Evolutionary conservation across 2,797 vertebrate genomes (phyloP).

Genomic region (Myotis myotis): DNA sequence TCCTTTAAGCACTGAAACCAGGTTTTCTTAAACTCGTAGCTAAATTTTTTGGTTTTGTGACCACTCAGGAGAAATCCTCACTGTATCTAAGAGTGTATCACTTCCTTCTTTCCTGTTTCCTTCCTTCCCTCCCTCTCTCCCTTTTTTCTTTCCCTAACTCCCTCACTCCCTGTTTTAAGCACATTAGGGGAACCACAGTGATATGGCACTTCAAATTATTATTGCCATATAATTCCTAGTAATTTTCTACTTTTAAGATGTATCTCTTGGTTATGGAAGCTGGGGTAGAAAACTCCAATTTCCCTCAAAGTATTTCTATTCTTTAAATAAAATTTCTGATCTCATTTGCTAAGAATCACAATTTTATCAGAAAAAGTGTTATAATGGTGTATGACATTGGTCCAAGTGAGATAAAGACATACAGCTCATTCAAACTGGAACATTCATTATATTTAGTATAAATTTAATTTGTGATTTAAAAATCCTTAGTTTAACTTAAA

Average conservation of each 20-base stretch:
- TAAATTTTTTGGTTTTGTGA: neutral
- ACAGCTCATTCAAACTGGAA: slow-evolving; percentile 59
- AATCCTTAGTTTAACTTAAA: slow-evolving; percentile 73
- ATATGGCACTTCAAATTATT: neutral
- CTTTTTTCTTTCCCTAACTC: no score
- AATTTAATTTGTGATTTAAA: slow-evolving; percentile 76
- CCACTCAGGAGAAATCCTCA: neutral
- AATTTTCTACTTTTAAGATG: neutral
- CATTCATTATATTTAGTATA: slow-evolving; percentile 58
- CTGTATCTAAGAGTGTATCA: neutral
- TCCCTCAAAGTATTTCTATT: neutral
- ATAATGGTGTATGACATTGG: neutral
- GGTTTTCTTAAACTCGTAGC: neutral
- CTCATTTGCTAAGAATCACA: slow-evolving; percentile 57
- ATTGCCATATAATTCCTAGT: neutral
- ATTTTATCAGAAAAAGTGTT: slow-evolving; percentile 40
- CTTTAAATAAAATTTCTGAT: slow-evolving; percentile 6
- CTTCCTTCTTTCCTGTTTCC: neutral
- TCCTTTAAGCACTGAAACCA: neutral
- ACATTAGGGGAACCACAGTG: neutral
- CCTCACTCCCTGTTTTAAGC: neutral
- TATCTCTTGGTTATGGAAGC: neutral
- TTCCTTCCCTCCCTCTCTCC: neutral
- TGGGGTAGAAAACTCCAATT: neutral
- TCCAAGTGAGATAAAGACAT: neutral